phyloP scores from a whole-genome alignment of 2,888 invertebrate genomes.

The Zhengitettix transpicula region DNA sequence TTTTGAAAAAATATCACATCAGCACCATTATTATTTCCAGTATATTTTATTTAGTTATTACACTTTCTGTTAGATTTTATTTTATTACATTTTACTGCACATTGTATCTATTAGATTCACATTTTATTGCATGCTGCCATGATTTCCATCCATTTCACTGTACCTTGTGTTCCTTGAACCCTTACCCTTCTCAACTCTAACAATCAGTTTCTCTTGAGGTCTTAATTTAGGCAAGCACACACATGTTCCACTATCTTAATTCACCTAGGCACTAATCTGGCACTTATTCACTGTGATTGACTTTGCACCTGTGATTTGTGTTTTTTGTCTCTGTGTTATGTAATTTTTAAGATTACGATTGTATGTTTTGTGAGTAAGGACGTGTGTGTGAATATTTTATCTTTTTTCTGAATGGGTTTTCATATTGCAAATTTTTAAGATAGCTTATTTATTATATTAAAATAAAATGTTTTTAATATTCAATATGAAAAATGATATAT shows the following conservation, averaged over 20 bases:
- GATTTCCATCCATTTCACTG: slow-evolving; percentile 6
- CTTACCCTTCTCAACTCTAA: not conserved
- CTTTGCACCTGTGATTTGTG: slow-evolving; percentile 11
- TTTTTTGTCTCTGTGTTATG: slow-evolving; percentile 6
- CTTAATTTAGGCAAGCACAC: slow-evolving; percentile 12
- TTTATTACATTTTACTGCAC: slow-evolving; percentile 11
- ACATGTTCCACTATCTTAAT: slow-evolving; percentile 6
- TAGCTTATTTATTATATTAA: too few species aligned
- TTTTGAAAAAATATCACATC: slow-evolving; percentile 11
- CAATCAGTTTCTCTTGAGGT: slow-evolving; percentile 6
- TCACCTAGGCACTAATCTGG: slow-evolving; percentile 10
- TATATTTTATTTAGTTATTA: slow-evolving; percentile 8
- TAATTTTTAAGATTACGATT: not conserved
- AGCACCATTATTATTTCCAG: slow-evolving; percentile 11
- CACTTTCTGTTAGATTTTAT: slow-evolving; percentile 3
- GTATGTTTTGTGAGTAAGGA: not conserved
- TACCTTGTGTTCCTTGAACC: not conserved
- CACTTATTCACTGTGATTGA: slow-evolving; percentile 12
- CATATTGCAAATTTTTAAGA: not conserved
- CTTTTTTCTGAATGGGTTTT: not conserved
- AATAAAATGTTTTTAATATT: too few species aligned
- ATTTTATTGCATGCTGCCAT: slow-evolving; percentile 11
- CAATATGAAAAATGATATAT: not conserved
- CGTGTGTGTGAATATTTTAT: not conserved
- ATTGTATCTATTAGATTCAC: slow-evolving; percentile 12